phyloP scores from a whole-genome alignment of 2,113 vertebrate species.

The Clarias batrachus region DNA sequence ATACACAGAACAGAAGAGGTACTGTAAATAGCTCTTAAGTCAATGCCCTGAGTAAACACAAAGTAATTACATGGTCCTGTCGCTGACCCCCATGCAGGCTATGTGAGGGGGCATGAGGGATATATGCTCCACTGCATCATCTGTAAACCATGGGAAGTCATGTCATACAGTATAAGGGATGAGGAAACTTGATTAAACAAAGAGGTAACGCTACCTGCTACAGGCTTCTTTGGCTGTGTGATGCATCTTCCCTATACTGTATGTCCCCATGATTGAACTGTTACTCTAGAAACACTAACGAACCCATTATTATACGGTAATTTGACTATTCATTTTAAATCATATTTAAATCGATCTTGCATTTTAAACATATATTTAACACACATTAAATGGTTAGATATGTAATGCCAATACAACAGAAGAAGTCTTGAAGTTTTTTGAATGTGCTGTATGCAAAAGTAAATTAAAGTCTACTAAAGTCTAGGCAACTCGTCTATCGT shows the following conservation, averaged over 20 bases:
- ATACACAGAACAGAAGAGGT: too few species aligned
- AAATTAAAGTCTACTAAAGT: background rate
- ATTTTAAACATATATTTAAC: background rate
- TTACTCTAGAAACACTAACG: background rate
- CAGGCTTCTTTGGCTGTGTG: background rate
- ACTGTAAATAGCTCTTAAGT: too few species aligned
- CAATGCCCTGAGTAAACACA: too few species aligned
- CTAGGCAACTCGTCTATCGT: background rate
- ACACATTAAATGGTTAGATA: background rate
- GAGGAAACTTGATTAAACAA: too few species aligned
- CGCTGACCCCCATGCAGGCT: too few species aligned
- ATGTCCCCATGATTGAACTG: background rate
- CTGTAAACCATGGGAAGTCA: too few species aligned
- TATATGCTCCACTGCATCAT: too few species aligned
- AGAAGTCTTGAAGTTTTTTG: background rate
- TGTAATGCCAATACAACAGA: background rate
- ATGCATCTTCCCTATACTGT: background rate
- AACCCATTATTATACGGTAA: background rate
- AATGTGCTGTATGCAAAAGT: background rate
- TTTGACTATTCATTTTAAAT: background rate
- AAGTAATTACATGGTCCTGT: too few species aligned
- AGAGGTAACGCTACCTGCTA: too few species aligned
- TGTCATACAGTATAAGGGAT: too few species aligned
- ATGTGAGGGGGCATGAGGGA: too few species aligned
- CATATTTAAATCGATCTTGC: background rate